Percentiles rank a stretch among this genome's conserved stretches.
Evolutionary conservation across 2,888 invertebrate species (phyloP).

Genomic region (Drosophila falleni): DNA sequence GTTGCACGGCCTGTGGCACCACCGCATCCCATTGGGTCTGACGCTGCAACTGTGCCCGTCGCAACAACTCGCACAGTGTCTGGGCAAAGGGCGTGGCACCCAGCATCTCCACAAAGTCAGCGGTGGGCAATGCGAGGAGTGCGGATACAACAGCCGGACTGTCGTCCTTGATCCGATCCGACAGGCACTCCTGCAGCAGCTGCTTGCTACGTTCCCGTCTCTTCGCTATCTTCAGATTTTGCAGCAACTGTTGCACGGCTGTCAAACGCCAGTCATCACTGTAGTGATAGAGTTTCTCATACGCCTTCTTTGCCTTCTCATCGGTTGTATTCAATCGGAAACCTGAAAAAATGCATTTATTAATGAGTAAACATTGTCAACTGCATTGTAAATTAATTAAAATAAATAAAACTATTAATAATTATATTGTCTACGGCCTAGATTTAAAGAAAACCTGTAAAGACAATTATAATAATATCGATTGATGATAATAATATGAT

Average conservation of each 20-base stretch:
- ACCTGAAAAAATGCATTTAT: conserved; percentile 68
- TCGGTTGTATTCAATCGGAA: conserved; percentile 87
- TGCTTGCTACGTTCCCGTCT: conserved; percentile 83
- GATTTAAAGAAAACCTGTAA: no score
- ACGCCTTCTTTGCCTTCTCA: conserved; percentile 87
- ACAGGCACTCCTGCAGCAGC: conserved; percentile 88
- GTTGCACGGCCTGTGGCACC: conserved; percentile 85
- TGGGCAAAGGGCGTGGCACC: conserved; percentile 86
- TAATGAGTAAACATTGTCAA: neutral
- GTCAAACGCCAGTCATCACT: conserved; percentile 88
- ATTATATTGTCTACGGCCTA: no score
- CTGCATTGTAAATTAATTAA: no score
- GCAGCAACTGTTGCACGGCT: conserved; percentile 89
- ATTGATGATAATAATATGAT: no score
- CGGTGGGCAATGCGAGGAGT: conserved; percentile 86
- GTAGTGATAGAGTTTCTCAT: conserved; percentile 91
- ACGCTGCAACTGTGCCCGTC: conserved; percentile 84
- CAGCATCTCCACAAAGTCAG: conserved; percentile 85
- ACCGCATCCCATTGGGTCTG: conserved; percentile 85
- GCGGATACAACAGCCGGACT: conserved; percentile 88
- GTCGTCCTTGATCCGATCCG: conserved; percentile 90
- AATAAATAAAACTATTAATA: no score
- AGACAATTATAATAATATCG: no score
- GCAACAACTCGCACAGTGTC: conserved; percentile 86
- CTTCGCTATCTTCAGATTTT: conserved; percentile 86